Percentiles rank a stretch among this genome's conserved stretches.
These are phyloP conservation scores for Ferdinandea cuprea DNA, from an alignment of 2,888 invertebrate genomes.

Conservation along the genomic window DNA sequence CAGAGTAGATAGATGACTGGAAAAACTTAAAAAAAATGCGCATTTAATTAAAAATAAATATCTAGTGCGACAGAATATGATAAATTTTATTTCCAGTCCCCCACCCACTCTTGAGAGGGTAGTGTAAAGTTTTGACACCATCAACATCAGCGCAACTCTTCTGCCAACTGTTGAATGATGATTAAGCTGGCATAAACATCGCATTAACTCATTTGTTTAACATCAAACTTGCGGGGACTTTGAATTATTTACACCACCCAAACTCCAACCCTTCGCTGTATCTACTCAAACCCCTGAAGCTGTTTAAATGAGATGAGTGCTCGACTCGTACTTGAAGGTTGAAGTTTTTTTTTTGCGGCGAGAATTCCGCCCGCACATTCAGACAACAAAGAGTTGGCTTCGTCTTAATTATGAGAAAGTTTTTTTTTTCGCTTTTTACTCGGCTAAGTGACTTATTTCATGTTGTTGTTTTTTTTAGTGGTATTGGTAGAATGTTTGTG, in stretches of 20 bases:
- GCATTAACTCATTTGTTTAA: constrained; percentile 70
- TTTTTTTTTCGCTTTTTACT: constrained; percentile 38
- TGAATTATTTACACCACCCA: constrained; percentile 25
- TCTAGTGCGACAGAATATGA: constrained; percentile 48
- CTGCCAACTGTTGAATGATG: constrained; percentile 71
- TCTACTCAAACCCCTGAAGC: background rate
- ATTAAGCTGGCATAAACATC: constrained; percentile 67
- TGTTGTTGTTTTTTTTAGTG: constrained; percentile 18
- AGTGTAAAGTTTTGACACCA: constrained; percentile 58
- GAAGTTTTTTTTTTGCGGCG: constrained; percentile 42
- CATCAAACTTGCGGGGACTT: constrained; percentile 39
- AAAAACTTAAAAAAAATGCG: constrained; percentile 56
- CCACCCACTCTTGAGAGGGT: background rate
- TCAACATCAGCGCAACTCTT: constrained; percentile 49
- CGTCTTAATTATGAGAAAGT: constrained; percentile 69
- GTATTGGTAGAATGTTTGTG: background rate
- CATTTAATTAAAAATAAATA: constrained; percentile 74
- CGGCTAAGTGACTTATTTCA: constrained; percentile 68
- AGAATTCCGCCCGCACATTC: constrained; percentile 35
- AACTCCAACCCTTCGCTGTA: background rate
- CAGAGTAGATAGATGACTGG: constrained; percentile 8
- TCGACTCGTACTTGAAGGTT: background rate
- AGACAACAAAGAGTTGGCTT: constrained; percentile 70
- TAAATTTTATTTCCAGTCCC: constrained; percentile 14
- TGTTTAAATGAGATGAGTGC: constrained; percentile 26